Conservation (phyloP, 1,140 invertebrate genomes). For the Pseudachorutes palmiensis region DNA sequence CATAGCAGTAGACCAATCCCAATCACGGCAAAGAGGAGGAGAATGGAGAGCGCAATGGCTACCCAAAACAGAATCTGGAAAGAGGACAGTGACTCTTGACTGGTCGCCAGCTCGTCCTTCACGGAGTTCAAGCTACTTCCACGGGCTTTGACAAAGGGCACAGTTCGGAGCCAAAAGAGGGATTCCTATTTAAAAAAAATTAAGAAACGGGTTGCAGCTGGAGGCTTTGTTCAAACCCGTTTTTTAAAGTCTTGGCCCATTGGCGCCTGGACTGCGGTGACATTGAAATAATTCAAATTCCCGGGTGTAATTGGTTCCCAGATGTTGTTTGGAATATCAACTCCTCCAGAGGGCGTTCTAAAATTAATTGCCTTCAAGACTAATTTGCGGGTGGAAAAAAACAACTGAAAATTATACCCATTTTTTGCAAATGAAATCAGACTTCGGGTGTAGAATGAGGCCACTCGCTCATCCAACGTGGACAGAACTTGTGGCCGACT, state of each 20-base stretch:
- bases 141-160: slow-evolving; percentile 17
- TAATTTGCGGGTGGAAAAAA: background rate
- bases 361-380: background rate
- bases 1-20: slow-evolving; percentile 22
- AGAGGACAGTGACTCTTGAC: slow-evolving; percentile 13
- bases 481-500: background rate
- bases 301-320: slow-evolving; percentile 30
- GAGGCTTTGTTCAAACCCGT: slow-evolving; percentile 18
- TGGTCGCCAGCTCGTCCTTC: slow-evolving; percentile 10
- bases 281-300: slow-evolving; percentile 31
- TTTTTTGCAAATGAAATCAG: slow-evolving; percentile 8
- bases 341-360: slow-evolving; percentile 7
- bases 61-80: slow-evolving; percentile 32
- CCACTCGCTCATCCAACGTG: background rate
- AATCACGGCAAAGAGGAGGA: slow-evolving; percentile 30
- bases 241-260: slow-evolving; percentile 32
- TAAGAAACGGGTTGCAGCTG: background rate
- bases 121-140: background rate
- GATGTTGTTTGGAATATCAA: background rate
- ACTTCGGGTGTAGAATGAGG: background rate
- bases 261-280: slow-evolving; percentile 22
- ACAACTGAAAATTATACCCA: background rate
- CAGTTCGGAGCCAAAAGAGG: slow-evolving; percentile 34
- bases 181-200: slow-evolving; percentile 26
- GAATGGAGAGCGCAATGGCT: slow-evolving; percentile 26